Evolutionary conservation across 2,888 invertebrate genomes (phyloP), one percentile per base, ranked within the genome.

Genomic region (Plemyria rubiginata): DNA sequence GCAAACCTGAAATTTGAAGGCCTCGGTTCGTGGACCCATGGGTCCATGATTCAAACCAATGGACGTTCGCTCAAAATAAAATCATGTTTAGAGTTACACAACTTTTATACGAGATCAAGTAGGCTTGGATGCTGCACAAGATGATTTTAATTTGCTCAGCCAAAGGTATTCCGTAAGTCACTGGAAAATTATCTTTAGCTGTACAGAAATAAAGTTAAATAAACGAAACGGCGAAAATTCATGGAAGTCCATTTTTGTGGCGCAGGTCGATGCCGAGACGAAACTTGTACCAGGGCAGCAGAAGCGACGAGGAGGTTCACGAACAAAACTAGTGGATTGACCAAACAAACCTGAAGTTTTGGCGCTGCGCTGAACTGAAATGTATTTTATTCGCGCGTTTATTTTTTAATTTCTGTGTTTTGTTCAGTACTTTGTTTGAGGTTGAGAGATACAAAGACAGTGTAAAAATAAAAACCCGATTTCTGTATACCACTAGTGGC

Each of bases 241-340:
- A 65, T 58, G 60, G 65, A 71, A 72, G 71, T 58, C 51, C 62
- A 65, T 41, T 70, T 66, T 67, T 64, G 67, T 68, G 55, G 60
- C 60, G 60, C 60, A 62, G 65, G 66, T 50, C 70, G 66, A 68
- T 54, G 69, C 71, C 66, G 74, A 74, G 76, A 80, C 77, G 79
- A 79, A 81, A 82, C 78, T 77, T 77, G 71, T 85, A 85, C 85
- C 73, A 85, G 80, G 85, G 67, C 58, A 72, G 61, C 80, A 84
- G 72, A 74, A 64, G 67, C 55, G 16, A 51, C 52, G 61, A 63
- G 65, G 62, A 60, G 71, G 58, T 62, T 52, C 28, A 54, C 32
- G 13, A 55, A 49, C 28, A 32, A 58, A 38, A 60, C 29, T 53
- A 36, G 3, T 22, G 41, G 32, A 56, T 36, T 56, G 51, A 38